Evolutionary conservation across 2,888 invertebrate genomes (phyloP), one percentile per base, ranked within the genome.

Genomic region (Boloria selene): DNA sequence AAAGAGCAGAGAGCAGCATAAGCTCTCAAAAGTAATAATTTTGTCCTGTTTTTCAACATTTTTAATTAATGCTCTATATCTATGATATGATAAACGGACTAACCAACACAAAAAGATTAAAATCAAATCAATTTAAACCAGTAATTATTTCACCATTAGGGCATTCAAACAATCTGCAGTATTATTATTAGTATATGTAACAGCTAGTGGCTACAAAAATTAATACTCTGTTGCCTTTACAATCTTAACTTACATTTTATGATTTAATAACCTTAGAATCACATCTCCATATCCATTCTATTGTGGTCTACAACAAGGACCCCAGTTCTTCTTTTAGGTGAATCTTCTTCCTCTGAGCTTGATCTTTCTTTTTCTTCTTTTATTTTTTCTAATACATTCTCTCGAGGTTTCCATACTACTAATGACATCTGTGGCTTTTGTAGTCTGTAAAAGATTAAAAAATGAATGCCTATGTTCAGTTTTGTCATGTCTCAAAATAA

Each of bases 401-500:
- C 93, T 64, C 95, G 94, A 0, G 97, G 96, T 79, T 96, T 95
- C 97, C 97, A 97, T 13, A 96, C 93, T 2, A 97, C 96, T 71
- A 97, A 81, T 4, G 97, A 96, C 87, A 96, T 96, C 76, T 95
- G 95, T 0, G 96, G 96, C 79, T 95, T 94, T 75, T 95, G 94
- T 74, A 94, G 86, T 78, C 93, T 94, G 74, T 70, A 88, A 79
- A 51, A 51, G 38, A 61, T 38, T 7, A 38, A 38, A 7, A 59
- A 22, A 31, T n/a, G 14, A 13, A 45, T 14, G 44, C 22, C 13
- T 18, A 59, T 67, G 69, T 70, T 17, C 18, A 18, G 1, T 17
- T 1, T 18, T 0, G 0, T 0, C 3, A 22, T 22, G 22, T 22
- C 22, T 22, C 3, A 22, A 22, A n/a, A n/a, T n/a, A n/a, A 22